Evolutionary conservation across 2,797 vertebrate species (phyloP).

Genomic region (Pseudocheirus occidentalis): DNA sequence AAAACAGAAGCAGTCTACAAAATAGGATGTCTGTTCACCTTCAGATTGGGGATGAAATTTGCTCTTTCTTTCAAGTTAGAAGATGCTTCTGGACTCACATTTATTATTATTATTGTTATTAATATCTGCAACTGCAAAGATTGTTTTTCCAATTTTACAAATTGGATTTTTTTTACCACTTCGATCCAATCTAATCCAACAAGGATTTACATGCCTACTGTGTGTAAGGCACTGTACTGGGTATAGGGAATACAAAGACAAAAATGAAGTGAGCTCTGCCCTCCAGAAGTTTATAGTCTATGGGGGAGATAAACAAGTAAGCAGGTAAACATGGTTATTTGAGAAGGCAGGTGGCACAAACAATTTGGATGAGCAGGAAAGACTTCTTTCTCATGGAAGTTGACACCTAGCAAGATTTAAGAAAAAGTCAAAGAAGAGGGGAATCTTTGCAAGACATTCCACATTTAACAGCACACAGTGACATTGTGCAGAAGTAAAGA

Average conservation of each 20-base stretch:
- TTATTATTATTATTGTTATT: constrained; percentile 54
- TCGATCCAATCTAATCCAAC: neutral
- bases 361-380: neutral
- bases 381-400: neutral
- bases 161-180: neutral
- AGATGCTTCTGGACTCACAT: neutral
- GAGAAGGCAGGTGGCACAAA: neutral
- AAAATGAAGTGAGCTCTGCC: neutral
- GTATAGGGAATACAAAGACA: constrained; percentile 33
- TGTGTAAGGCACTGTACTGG: neutral
- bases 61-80: constrained; percentile 39
- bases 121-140: constrained; percentile 46
- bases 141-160: constrained; percentile 7
- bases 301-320: neutral
- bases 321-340: neutral
- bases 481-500: constrained; percentile 11
- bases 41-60: constrained; percentile 30
- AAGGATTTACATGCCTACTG: neutral
- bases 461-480: neutral
- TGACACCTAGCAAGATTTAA: neutral
- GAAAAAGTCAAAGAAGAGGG: neutral
- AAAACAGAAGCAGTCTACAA: constrained; percentile 3
- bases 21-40: constrained; percentile 43
- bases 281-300: constrained; percentile 47
- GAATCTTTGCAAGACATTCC: neutral